phyloP scores from a whole-genome alignment of 1,140 invertebrate species.

The Caenorhabditis brenneri region DNA sequence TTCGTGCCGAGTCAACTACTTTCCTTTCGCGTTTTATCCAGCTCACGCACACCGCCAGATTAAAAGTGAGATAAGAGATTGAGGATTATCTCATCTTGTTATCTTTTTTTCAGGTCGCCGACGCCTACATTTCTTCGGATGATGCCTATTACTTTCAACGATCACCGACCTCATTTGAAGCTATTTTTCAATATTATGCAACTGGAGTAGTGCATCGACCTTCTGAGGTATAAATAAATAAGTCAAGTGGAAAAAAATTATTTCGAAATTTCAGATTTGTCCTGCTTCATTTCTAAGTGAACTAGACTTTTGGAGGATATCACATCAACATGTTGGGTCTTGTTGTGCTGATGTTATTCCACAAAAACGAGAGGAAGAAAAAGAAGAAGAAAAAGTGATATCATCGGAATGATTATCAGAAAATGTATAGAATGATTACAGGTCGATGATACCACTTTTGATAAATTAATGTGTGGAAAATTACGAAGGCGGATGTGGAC shows the following conservation, averaged over 20 bases:
- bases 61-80: slow-evolving; percentile 28
- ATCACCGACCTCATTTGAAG: slow-evolving; percentile 65
- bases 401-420: not conserved
- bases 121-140: slow-evolving; percentile 61
- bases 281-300: slow-evolving; percentile 68
- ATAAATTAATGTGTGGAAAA: slow-evolving; percentile 66
- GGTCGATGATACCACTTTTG: slow-evolving; percentile 69
- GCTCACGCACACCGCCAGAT: slow-evolving; percentile 58
- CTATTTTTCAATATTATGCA: slow-evolving; percentile 69
- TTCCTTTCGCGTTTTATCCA: slow-evolving; percentile 69
- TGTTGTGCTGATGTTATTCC: slow-evolving; percentile 68
- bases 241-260: not conserved
- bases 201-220: slow-evolving; percentile 68
- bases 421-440: not conserved
- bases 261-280: slow-evolving; percentile 57
- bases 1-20: slow-evolving; percentile 62
- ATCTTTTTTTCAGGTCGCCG: slow-evolving; percentile 61
- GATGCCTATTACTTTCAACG: slow-evolving; percentile 67
- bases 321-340: slow-evolving; percentile 64
- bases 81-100: slow-evolving; percentile 18
- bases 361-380: slow-evolving; percentile 60
- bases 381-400: slow-evolving; percentile 61
- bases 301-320: slow-evolving; percentile 69
- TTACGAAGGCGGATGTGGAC: slow-evolving; percentile 69
- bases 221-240: slow-evolving; percentile 56